These are phyloP conservation scores for Triplophysa siluroides DNA, from an alignment of 2,113 vertebrate genomes.

Conservation along the genomic window DNA sequence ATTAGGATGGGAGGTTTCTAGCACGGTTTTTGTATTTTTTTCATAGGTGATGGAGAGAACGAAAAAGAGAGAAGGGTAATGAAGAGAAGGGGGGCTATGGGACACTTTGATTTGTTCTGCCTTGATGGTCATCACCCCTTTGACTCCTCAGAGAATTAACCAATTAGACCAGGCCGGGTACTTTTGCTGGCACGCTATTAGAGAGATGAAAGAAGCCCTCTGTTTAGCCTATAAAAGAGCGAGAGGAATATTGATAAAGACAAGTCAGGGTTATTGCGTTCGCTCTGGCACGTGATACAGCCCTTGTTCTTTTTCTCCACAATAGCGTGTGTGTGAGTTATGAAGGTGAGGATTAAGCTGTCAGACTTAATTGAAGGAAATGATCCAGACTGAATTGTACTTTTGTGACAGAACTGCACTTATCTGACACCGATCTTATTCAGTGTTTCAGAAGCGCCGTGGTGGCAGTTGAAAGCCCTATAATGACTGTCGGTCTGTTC, in stretches of 20 bases:
- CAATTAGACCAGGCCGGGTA: slow-evolving; percentile 43
- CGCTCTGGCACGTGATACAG: background rate
- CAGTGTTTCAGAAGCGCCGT: slow-evolving; percentile 13
- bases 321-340: background rate
- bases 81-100: background rate
- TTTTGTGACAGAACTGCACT: slow-evolving; percentile 38
- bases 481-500: slow-evolving; percentile 36
- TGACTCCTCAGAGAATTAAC: slow-evolving; percentile 46
- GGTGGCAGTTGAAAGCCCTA: slow-evolving; percentile 11
- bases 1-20: slow-evolving; percentile 69
- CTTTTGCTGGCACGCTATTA: slow-evolving; percentile 22
- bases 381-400: slow-evolving; percentile 3
- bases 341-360: background rate
- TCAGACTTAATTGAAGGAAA: slow-evolving; percentile 26
- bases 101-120: slow-evolving; percentile 42
- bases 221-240: slow-evolving; percentile 34
- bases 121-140: slow-evolving; percentile 41
- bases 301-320: background rate
- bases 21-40: slow-evolving; percentile 34
- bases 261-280: background rate
- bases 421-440: slow-evolving; percentile 39
- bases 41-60: background rate
- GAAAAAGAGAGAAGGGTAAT: background rate
- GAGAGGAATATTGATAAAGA: slow-evolving; percentile 45
- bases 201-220: slow-evolving; percentile 41